Percentiles rank a stretch among this genome's conserved stretches.
Conservation (phyloP, 1,140 invertebrate species). For the Macrostomum lignano region DNA sequence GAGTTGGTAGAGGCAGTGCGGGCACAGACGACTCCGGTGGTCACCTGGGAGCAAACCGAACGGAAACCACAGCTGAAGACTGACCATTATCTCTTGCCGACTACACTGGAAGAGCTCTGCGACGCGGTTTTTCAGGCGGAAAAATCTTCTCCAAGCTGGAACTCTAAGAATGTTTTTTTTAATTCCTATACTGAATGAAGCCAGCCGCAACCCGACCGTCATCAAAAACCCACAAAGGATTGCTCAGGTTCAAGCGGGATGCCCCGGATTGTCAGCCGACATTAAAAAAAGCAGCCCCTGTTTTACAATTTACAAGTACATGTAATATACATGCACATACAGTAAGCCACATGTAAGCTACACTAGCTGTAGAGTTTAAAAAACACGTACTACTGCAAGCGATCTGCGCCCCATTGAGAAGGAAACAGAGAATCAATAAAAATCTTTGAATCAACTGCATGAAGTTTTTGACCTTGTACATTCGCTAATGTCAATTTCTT, state of each 20-base stretch:
- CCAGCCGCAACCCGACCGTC: slow-evolving; percentile 4
- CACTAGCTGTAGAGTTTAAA: too few relatives aligned
- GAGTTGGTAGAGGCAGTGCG: slow-evolving; percentile 20
- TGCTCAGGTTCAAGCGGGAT: slow-evolving; percentile 7
- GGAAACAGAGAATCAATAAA: too few relatives aligned
- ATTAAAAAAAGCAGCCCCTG: too few relatives aligned
- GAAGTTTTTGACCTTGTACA: too few relatives aligned
- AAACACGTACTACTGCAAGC: too few relatives aligned
- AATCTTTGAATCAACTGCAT: too few relatives aligned
- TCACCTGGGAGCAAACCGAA: slow-evolving; percentile 28
- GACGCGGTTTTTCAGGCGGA: background rate
- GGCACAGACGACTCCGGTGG: slow-evolving; percentile 30
- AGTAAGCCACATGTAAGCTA: too few relatives aligned
- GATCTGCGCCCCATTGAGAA: too few relatives aligned
- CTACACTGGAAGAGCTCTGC: slow-evolving; percentile 10
- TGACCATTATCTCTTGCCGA: slow-evolving; percentile 11
- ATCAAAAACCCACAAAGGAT: slow-evolving; percentile 9
- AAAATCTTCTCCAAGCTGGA: slow-evolving; percentile 9
- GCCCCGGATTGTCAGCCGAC: too few relatives aligned
- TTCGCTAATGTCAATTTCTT: too few relatives aligned
- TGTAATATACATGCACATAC: too few relatives aligned
- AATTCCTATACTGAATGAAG: slow-evolving; percentile 6
- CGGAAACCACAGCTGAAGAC: slow-evolving; percentile 10
- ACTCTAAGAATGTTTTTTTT: slow-evolving; percentile 10
- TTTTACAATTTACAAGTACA: too few relatives aligned